Conservation (phyloP, 1,140 invertebrate species). For the Anoplophora glabripennis region DNA sequence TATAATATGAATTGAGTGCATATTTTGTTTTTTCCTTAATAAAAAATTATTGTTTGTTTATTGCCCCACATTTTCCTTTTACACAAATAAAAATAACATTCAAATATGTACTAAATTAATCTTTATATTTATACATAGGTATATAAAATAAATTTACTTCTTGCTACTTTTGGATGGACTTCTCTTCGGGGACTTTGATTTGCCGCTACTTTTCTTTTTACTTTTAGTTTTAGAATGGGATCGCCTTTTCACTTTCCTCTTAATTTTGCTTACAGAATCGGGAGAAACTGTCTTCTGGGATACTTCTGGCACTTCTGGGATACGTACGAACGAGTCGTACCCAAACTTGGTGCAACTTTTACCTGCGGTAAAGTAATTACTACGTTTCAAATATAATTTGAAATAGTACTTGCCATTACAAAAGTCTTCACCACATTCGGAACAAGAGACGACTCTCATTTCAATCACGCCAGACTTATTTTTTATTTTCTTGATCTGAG, state of each 20-base stretch:
- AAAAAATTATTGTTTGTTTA: too few species aligned
- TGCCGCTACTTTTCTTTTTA: slow-evolving; percentile 25
- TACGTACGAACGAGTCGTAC: slow-evolving; percentile 53
- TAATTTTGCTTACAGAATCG: slow-evolving; percentile 25
- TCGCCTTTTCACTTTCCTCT: slow-evolving; percentile 35
- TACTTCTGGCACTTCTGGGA: slow-evolving; percentile 40
- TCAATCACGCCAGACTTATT: slow-evolving; percentile 77
- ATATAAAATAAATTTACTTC: slow-evolving; percentile 5
- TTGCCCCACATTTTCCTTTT: too few species aligned
- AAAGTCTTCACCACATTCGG: slow-evolving; percentile 81
- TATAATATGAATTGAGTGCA: too few species aligned
- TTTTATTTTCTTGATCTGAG: slow-evolving; percentile 69
- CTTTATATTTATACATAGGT: too few species aligned
- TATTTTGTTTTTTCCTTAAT: too few species aligned
- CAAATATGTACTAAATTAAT: too few species aligned
- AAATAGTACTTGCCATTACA: slow-evolving; percentile 60
- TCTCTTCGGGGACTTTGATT: slow-evolving; percentile 38
- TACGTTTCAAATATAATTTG: not conserved
- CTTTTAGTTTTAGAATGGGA: slow-evolving; percentile 31
- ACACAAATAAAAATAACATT: too few species aligned
- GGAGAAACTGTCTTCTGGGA: slow-evolving; percentile 28
- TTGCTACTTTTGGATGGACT: slow-evolving; percentile 21
- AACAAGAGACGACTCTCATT: slow-evolving; percentile 68
- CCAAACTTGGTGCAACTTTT: slow-evolving; percentile 51
- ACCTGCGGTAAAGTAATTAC: slow-evolving; percentile 34